phyloP scores from a whole-genome alignment of 2,797 vertebrate genomes.

The Channa striata region DNA sequence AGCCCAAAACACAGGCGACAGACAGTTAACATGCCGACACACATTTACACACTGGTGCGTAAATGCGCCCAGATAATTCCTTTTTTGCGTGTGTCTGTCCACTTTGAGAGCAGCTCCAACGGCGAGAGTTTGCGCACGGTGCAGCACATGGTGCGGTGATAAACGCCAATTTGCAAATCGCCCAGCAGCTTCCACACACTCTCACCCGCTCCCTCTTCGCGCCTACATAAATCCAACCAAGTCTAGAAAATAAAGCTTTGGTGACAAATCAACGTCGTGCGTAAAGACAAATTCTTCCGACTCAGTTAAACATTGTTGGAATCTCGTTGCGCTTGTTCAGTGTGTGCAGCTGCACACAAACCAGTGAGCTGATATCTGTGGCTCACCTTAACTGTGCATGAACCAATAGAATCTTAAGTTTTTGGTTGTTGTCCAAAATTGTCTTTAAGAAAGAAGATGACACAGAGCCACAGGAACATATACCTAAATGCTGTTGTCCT shows the following conservation, averaged over 20 bases:
- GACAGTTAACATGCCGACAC: constrained; percentile 57
- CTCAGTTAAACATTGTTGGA: constrained; percentile 14
- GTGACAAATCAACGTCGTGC: constrained; percentile 28
- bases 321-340: constrained; percentile 2
- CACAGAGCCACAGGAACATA: not conserved
- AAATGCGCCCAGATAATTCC: constrained; percentile 42
- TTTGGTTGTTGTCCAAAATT: constrained; percentile 10
- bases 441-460: not conserved
- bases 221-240: constrained; percentile 10
- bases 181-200: constrained; percentile 50
- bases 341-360: constrained; percentile 26
- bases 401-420: constrained; percentile 17
- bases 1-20: constrained; percentile 47
- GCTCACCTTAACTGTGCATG: constrained; percentile 45
- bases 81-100: not conserved
- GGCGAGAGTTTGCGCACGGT: constrained; percentile 19
- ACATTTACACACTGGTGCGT: constrained; percentile 31
- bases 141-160: constrained; percentile 45
- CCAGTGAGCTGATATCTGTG: not conserved
- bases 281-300: constrained; percentile 51
- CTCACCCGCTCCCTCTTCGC: not conserved
- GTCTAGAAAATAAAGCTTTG: not conserved
- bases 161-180: constrained; percentile 50
- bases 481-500: constrained; percentile 26
- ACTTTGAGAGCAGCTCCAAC: constrained; percentile 12